phyloP scores from a whole-genome alignment of 2,888 invertebrate genomes.

The Campaea margaritaria region DNA sequence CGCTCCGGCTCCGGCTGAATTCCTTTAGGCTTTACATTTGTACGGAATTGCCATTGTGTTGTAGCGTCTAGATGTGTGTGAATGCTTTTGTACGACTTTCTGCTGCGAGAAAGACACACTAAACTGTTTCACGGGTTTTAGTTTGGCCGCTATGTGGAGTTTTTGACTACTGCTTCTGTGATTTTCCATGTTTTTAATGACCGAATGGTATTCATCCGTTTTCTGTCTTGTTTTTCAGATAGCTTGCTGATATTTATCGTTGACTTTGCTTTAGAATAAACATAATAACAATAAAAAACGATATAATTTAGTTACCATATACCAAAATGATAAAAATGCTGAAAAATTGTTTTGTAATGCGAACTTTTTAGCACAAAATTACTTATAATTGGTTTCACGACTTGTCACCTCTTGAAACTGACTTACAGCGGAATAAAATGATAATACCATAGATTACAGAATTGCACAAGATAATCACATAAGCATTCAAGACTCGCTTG shows the following conservation, averaged over 20 bases:
- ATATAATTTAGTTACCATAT: too few species aligned
- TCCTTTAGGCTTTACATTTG: constrained; percentile 76
- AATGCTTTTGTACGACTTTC: constrained; percentile 41
- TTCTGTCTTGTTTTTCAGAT: too few species aligned
- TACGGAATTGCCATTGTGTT: constrained; percentile 65
- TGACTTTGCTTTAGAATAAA: too few species aligned
- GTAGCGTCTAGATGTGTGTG: constrained; percentile 36
- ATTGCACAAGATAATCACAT: constrained; percentile 22
- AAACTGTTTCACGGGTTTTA: constrained; percentile 33
- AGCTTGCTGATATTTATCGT: too few species aligned
- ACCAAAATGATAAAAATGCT: too few species aligned
- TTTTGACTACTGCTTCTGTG: too few species aligned
- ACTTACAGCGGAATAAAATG: too few species aligned
- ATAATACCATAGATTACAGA: constrained; percentile 3
- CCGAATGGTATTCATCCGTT: constrained; percentile 5
- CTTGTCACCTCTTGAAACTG: too few species aligned
- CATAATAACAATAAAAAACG: too few species aligned
- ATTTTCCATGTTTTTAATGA: not conserved
- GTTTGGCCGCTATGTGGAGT: constrained; percentile 13
- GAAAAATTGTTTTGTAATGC: too few species aligned
- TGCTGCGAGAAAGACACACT: constrained; percentile 33
- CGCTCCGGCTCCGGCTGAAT: constrained; percentile 65
- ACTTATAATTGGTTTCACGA: too few species aligned
- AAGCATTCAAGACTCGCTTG: constrained; percentile 41
- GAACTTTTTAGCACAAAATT: too few species aligned